Evolutionary conservation across 2,797 vertebrate genomes (phyloP).

Genomic region (Xenentodon cancila): DNA sequence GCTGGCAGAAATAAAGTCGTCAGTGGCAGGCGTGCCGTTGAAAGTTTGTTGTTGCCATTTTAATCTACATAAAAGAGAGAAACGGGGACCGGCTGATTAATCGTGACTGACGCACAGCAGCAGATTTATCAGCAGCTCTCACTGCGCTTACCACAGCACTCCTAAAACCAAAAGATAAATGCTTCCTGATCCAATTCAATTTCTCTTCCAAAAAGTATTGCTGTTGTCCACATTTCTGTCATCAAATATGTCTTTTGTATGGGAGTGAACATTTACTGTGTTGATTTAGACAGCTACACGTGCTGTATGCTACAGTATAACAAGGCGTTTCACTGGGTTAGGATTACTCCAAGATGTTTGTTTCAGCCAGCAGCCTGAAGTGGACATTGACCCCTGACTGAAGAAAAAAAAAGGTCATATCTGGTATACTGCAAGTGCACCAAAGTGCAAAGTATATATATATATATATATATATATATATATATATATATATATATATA

Average conservation of each 20-base stretch:
- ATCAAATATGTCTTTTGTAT: conserved; percentile 7
- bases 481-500: no score
- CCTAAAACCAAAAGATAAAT: conserved; percentile 48
- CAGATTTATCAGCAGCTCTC: conserved; percentile 57
- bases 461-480: no score
- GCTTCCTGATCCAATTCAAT: conserved; percentile 39
- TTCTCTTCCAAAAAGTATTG: background rate
- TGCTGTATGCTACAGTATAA: conserved; percentile 3
- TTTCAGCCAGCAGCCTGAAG: conserved; percentile 37
- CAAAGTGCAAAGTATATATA: background rate
- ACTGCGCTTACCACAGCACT: conserved; percentile 16
- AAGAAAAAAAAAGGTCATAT: conserved; percentile 26
- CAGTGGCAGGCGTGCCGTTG: conserved; percentile 45
- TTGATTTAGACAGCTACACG: conserved; percentile 8
- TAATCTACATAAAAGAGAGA: conserved; percentile 57
- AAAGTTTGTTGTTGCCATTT: conserved; percentile 49
- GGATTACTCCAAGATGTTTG: conserved; percentile 29
- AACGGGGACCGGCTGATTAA: conserved; percentile 66
- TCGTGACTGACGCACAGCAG: conserved; percentile 32
- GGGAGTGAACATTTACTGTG: conserved; percentile 2
- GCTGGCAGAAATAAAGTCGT: conserved; percentile 60
- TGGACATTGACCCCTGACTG: conserved; percentile 50
- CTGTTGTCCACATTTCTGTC: background rate
- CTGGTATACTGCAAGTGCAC: conserved; percentile 6
- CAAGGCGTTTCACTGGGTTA: conserved; percentile 17